A percentile compares a stretch with the other conserved stretches of the same genome.
These are phyloP conservation scores for Platycheirus albimanus DNA, from an alignment of 2,888 invertebrate species.

Conservation along the genomic window DNA sequence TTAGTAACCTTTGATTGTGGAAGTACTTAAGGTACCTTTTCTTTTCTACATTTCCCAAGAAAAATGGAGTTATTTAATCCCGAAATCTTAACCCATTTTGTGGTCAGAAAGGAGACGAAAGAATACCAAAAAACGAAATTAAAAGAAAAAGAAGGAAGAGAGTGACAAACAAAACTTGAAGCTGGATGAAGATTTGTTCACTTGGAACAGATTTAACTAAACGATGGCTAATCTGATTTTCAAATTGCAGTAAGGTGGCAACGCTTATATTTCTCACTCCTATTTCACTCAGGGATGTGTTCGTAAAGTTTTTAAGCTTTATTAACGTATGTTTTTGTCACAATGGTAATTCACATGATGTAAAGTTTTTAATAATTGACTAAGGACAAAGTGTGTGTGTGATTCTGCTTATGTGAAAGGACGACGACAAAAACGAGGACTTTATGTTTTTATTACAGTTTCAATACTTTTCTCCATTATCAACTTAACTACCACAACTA, in stretches of 20 bases:
- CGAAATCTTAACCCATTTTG: slow-evolving; percentile 59
- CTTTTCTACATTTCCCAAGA: background rate
- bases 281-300: slow-evolving; percentile 44
- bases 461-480: slow-evolving; percentile 74
- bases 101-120: slow-evolving; percentile 33
- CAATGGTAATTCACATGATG: slow-evolving; percentile 62
- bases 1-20: slow-evolving; percentile 68
- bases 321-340: slow-evolving; percentile 61
- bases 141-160: slow-evolving; percentile 7
- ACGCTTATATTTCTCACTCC: background rate
- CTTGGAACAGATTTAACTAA: slow-evolving; percentile 72
- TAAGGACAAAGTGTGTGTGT: background rate
- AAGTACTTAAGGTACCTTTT: slow-evolving; percentile 37
- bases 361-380: slow-evolving; percentile 62
- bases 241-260: slow-evolving; percentile 5
- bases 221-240: slow-evolving; percentile 69
- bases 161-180: slow-evolving; percentile 53
- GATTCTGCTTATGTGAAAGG: background rate
- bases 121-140: background rate
- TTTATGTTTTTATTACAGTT: slow-evolving; percentile 66
- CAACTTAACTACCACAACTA: slow-evolving; percentile 61
- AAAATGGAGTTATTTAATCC: slow-evolving; percentile 50
- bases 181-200: slow-evolving; percentile 69
- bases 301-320: slow-evolving; percentile 70
- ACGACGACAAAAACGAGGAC: slow-evolving; percentile 3